These are phyloP conservation scores for Aradophagus sp. DNA, from an alignment of 1,140 invertebrate species.

Conservation along the genomic window DNA sequence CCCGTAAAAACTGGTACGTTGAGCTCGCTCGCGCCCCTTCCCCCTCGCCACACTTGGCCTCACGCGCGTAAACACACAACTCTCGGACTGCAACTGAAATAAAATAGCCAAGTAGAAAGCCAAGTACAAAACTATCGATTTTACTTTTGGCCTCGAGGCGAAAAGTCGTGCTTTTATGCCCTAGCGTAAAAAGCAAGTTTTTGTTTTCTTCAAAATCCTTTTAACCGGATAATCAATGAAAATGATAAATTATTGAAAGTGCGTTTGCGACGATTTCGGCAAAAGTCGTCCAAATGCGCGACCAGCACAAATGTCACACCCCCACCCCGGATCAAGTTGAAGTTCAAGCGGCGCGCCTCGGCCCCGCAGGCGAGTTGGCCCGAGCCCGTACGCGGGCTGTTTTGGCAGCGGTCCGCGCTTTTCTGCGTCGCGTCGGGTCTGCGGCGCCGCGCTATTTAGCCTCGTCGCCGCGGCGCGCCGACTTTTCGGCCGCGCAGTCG, in stretches of 20 bases:
- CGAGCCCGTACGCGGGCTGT: conserved; percentile 62
- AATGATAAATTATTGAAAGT: too few relatives aligned
- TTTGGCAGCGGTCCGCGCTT: conserved; percentile 69
- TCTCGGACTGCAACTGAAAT: conserved; percentile 23
- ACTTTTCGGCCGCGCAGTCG: conserved; percentile 38
- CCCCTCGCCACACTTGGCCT: too few relatives aligned
- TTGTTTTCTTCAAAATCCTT: too few relatives aligned
- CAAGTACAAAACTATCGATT: conserved; percentile 20
- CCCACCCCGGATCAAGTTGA: conserved; percentile 30
- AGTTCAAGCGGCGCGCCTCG: conserved; percentile 18
- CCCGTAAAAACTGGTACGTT: conserved; percentile 23
- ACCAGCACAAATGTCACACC: too few relatives aligned
- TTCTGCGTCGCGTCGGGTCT: conserved; percentile 64
- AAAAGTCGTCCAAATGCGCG: too few relatives aligned
- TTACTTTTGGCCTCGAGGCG: too few relatives aligned
- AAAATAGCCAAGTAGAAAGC: conserved; percentile 18
- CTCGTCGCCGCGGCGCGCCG: conserved; percentile 37
- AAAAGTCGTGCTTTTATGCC: too few relatives aligned
- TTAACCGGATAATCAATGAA: too few relatives aligned
- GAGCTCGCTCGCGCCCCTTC: conserved; percentile 5
- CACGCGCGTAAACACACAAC: conserved; percentile 26
- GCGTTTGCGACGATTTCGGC: too few relatives aligned
- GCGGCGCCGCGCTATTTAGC: conserved; percentile 49
- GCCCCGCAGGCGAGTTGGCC: background rate
- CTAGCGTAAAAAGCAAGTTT: too few relatives aligned